Evolutionary conservation across 2,797 vertebrate species (phyloP).

Genomic region (Melanotaenia boesemani): DNA sequence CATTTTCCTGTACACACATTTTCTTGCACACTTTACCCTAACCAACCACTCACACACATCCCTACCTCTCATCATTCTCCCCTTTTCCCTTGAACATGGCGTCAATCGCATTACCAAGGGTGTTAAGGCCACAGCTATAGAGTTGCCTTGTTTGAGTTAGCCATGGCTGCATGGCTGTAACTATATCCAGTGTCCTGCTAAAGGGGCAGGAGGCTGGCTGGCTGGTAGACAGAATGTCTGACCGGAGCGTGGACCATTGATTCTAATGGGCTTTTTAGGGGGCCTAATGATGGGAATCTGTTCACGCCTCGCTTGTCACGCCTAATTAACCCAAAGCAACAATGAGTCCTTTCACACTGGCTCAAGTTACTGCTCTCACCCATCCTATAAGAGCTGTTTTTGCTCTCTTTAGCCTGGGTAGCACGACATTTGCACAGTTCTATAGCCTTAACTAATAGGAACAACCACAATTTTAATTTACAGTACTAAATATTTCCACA

Average conservation of each 20-base stretch:
- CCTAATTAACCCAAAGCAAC: constrained; percentile 87
- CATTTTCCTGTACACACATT: constrained; percentile 39
- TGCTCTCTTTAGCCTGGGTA: constrained; percentile 54
- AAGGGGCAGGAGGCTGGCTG: constrained; percentile 73
- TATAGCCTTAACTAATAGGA: neutral
- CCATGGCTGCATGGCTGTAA: constrained; percentile 78
- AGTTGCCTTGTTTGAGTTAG: constrained; percentile 80
- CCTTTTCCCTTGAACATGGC: constrained; percentile 68
- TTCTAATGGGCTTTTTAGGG: constrained; percentile 89
- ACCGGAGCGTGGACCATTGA: constrained; percentile 86
- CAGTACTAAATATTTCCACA: constrained; percentile 5
- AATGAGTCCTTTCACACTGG: constrained; percentile 89
- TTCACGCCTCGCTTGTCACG: constrained; percentile 88
- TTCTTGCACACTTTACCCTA: constrained; percentile 21
- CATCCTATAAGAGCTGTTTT: constrained; percentile 56
- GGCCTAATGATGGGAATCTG: constrained; percentile 89
- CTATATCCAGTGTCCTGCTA: constrained; percentile 79
- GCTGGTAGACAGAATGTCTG: constrained; percentile 86
- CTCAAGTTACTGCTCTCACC: constrained; percentile 80
- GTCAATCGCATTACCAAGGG: constrained; percentile 83
- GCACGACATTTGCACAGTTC: neutral
- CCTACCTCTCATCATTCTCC: constrained; percentile 58
- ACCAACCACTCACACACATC: constrained; percentile 41
- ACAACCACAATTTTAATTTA: neutral
- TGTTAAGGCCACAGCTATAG: constrained; percentile 80